These are phyloP conservation scores for Byasa hedistus DNA, from an alignment of 2,888 invertebrate species.

Conservation along the genomic window DNA sequence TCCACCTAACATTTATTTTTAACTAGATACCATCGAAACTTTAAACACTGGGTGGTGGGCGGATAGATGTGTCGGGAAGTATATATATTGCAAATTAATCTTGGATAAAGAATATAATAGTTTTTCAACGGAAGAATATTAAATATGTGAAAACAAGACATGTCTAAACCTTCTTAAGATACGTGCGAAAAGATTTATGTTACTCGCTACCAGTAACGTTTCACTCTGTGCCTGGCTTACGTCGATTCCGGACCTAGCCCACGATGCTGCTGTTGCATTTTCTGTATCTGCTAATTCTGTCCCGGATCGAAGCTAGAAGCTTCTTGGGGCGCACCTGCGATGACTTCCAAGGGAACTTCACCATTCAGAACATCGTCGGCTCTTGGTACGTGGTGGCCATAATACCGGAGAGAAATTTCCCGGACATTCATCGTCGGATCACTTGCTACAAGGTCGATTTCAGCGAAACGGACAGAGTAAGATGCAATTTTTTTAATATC, in stretches of 20 bases:
- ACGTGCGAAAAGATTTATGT: constrained; percentile 21
- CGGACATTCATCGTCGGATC: constrained; percentile 49
- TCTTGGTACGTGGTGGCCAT: constrained; percentile 65
- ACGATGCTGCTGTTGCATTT: constrained; percentile 41
- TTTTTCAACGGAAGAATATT: too few species aligned
- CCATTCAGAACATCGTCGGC: constrained; percentile 53
- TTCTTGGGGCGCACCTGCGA: constrained; percentile 46
- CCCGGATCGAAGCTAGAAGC: constrained; percentile 39
- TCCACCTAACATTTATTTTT: too few species aligned
- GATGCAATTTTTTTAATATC: not conserved
- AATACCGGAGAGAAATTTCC: constrained; percentile 61
- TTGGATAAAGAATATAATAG: too few species aligned
- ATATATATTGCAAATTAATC: not conserved
- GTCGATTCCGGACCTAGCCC: constrained; percentile 8
- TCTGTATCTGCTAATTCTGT: constrained; percentile 35
- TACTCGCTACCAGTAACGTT: constrained; percentile 12
- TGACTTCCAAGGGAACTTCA: constrained; percentile 56
- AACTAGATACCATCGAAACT: too few species aligned
- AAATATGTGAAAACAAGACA: not conserved
- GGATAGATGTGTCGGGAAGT: too few species aligned
- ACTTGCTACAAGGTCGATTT: constrained; percentile 64
- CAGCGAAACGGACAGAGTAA: constrained; percentile 59
- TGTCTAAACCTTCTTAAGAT: constrained; percentile 19
- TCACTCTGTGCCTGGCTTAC: constrained; percentile 9
- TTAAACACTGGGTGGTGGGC: too few species aligned